phyloP scores from a whole-genome alignment of 2,888 invertebrate species.

The Drosophila pseudotalamancana region DNA sequence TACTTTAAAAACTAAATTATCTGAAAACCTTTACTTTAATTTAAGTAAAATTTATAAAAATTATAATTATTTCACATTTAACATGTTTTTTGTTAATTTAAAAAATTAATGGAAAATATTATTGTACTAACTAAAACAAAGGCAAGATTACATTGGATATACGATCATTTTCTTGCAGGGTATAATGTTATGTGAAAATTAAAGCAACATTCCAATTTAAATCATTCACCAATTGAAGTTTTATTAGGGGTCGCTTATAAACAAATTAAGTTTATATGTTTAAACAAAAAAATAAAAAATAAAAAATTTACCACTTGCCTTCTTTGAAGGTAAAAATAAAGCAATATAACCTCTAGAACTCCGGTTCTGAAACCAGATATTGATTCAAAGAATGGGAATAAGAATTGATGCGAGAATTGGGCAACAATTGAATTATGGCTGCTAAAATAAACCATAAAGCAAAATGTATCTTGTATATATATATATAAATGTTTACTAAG shows the following conservation, averaged over 20 bases:
- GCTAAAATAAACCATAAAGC: constrained; percentile 37
- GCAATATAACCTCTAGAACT: constrained; percentile 2
- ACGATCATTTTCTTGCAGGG: background rate
- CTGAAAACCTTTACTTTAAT: no score
- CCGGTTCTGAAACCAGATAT: background rate
- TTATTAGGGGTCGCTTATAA: constrained; percentile 40
- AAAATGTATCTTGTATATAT: background rate
- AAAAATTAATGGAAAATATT: no score
- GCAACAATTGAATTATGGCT: constrained; percentile 32
- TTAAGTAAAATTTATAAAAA: no score
- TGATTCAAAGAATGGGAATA: background rate
- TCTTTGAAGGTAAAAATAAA: constrained; percentile 4
- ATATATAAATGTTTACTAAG: background rate
- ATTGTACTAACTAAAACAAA: no score
- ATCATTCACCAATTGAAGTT: constrained; percentile 40
- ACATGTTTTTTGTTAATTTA: no score
- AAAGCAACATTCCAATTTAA: constrained; percentile 19
- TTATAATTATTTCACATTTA: no score
- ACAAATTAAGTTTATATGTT: constrained; percentile 39
- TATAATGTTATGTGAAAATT: constrained; percentile 11
- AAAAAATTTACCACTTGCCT: constrained; percentile 1
- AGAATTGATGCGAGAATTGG: constrained; percentile 11
- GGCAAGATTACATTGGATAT: background rate
- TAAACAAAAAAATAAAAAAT: constrained; percentile 14
- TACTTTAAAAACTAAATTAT: no score